These are phyloP conservation scores for Sympetrum striolatum DNA, from an alignment of 2,888 invertebrate species.

Conservation along the genomic window DNA sequence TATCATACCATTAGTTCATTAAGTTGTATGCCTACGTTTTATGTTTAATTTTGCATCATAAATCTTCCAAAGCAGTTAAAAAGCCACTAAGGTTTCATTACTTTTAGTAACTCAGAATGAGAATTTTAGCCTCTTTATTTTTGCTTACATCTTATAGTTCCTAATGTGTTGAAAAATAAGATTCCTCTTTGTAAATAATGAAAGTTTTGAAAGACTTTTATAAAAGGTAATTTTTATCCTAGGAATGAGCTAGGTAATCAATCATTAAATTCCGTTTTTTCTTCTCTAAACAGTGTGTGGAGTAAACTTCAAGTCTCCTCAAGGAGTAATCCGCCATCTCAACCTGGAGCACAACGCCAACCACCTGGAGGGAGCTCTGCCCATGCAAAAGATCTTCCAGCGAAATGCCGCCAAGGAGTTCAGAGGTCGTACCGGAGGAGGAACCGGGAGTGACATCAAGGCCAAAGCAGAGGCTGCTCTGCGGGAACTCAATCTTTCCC, in stretches of 20 bases:
- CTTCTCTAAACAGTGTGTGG: constrained; percentile 50
- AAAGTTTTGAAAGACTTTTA: too few species aligned
- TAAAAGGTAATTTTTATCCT: too few species aligned
- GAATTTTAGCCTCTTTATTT: too few species aligned
- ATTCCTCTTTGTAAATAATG: too few species aligned
- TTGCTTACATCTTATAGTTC: too few species aligned
- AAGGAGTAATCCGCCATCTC: constrained; percentile 50
- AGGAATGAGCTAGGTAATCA: background rate
- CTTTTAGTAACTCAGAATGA: too few species aligned
- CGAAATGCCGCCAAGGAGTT: constrained; percentile 45
- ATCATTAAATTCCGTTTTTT: background rate
- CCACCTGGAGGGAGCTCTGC: constrained; percentile 34
- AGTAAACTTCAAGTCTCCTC: constrained; percentile 49
- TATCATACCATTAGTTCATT: too few species aligned
- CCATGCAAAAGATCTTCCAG: constrained; percentile 13
- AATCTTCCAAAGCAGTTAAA: too few species aligned
- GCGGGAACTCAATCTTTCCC: constrained; percentile 49
- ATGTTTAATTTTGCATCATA: too few species aligned
- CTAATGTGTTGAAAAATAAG: too few species aligned
- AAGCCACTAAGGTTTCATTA: too few species aligned
- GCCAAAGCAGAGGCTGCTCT: constrained; percentile 52
- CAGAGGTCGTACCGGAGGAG: background rate
- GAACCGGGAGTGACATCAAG: constrained; percentile 46
- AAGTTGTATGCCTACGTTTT: too few species aligned
- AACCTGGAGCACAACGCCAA: constrained; percentile 46